Evolutionary conservation across 2,113 vertebrate species (phyloP), one percentile per base, ranked within the genome.

Genomic region (Ptyas mucosa): DNA sequence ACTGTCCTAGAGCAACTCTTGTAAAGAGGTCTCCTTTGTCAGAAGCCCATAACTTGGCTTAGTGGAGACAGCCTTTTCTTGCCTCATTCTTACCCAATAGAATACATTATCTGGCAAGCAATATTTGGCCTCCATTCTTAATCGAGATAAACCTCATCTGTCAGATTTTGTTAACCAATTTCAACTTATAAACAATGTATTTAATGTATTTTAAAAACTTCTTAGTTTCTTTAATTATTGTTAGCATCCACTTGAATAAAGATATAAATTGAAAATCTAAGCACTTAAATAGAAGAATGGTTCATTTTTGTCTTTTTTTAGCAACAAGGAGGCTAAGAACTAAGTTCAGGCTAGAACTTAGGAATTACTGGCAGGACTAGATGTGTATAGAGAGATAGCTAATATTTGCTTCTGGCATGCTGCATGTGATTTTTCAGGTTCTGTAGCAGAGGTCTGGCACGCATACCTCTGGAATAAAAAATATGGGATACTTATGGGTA

Each of bases 401-500:
- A 97, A 94, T 96, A 96, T 95, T 96, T 96, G 94, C 94, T 92
- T 92, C 95, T 96, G 96, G 96, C 96, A 97, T 96, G 96, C 91
- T 91, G 52, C 64, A 89, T 90, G 87, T 93, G 91, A 97, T 96
- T 97, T 97, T 90, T 93, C 93, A 96, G 94, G 95, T 96, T 96
- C 95, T 97, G 89, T 92, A 96, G 93, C 88, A 95, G 96, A 95
- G 91, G 91, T 96, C 96, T 97, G 97, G 96, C 96, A 95, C 93
- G 95, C 90, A 96, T 0, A 95, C 39, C 24, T 87, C 90, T 5
- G 92, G 93, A 97, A 96, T 91, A 93, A 96, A 52, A 96, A 97
- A 93, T 52, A 49, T 93, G 89, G 93, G 93, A 94, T 95, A 95
- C 69, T 94, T 96, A 96, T 92, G 93, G 95, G 94, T 95, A 96